phyloP scores from a whole-genome alignment of 2,888 invertebrate genomes.

The Smittia sp. region DNA sequence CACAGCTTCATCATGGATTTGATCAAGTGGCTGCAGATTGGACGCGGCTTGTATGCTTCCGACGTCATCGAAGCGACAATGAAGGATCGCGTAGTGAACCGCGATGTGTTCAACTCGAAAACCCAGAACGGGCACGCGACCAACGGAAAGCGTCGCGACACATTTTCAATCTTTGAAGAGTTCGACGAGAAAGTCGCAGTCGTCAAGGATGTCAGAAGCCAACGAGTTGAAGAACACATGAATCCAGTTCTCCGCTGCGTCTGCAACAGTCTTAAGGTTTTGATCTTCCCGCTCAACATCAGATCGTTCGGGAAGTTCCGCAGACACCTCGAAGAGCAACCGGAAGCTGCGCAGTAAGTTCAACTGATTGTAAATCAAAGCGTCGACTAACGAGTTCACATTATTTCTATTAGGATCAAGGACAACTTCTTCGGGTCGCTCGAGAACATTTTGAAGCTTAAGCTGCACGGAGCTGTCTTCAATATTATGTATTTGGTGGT shows the following conservation, averaged over 20 bases:
- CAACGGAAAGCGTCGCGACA: constrained; percentile 46
- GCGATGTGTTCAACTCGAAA: background rate
- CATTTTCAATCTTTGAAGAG: constrained; percentile 52
- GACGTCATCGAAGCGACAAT: constrained; percentile 45
- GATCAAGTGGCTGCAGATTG: constrained; percentile 49
- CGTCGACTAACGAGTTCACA: background rate
- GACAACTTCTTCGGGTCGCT: constrained; percentile 49
- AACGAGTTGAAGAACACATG: background rate
- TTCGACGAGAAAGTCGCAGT: background rate
- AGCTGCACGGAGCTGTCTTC: constrained; percentile 50
- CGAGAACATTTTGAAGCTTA: constrained; percentile 49
- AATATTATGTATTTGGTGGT: constrained; percentile 49
- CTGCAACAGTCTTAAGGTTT: background rate
- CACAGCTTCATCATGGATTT: constrained; percentile 48
- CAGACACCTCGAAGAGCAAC: constrained; percentile 28
- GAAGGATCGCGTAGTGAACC: background rate
- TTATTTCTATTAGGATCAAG: constrained; percentile 42
- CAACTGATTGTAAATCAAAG: background rate
- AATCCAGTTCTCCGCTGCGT: constrained; percentile 14
- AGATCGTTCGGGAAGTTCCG: no score
- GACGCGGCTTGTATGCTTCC: constrained; percentile 46
- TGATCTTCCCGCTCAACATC: constrained; percentile 8
- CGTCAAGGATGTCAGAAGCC: background rate
- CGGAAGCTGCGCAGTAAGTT: constrained; percentile 44
- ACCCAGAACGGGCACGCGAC: background rate